Evolutionary conservation across 1,140 invertebrate species (phyloP).

Genomic region (Zaprionus vittiger): DNA sequence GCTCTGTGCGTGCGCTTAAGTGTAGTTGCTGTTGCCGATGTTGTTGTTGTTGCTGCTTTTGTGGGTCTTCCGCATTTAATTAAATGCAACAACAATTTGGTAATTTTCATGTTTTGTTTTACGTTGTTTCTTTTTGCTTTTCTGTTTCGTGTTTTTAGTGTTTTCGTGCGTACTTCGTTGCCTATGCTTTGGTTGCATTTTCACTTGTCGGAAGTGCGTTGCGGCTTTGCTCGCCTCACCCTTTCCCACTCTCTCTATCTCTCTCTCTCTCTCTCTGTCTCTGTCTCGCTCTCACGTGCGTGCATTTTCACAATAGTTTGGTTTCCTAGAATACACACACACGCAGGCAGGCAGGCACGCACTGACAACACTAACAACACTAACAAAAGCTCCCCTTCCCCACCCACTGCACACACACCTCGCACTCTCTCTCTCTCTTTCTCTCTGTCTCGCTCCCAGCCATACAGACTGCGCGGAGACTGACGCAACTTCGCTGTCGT

Average conservation of each 20-base stretch:
- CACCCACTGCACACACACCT: slow-evolving; percentile 3
- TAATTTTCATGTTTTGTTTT: slow-evolving; percentile 56
- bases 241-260: neutral
- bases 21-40: slow-evolving; percentile 57
- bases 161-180: slow-evolving; percentile 39
- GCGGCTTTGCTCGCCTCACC: slow-evolving; percentile 32
- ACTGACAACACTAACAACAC: neutral
- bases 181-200: slow-evolving; percentile 60
- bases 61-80: slow-evolving; percentile 82
- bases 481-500: slow-evolving; percentile 58
- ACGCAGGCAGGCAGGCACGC: neutral
- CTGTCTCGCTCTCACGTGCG: slow-evolving; percentile 19
- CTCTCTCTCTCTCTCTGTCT: too few relatives aligned
- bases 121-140: slow-evolving; percentile 31
- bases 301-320: slow-evolving; percentile 74
- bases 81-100: slow-evolving; percentile 72
- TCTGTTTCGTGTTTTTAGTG: slow-evolving; percentile 11
- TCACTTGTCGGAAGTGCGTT: slow-evolving; percentile 75
- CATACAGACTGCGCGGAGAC: slow-evolving; percentile 56
- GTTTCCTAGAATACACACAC: slow-evolving; percentile 61
- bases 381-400: slow-evolving; percentile 28
- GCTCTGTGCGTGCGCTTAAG: slow-evolving; percentile 70
- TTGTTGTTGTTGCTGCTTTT: slow-evolving; percentile 39
- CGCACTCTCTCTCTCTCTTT: slow-evolving; percentile 12
- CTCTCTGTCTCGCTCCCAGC: slow-evolving; percentile 18